Evolutionary conservation across 1,140 invertebrate genomes (phyloP).

Genomic region (Neuroterus valhalla): DNA sequence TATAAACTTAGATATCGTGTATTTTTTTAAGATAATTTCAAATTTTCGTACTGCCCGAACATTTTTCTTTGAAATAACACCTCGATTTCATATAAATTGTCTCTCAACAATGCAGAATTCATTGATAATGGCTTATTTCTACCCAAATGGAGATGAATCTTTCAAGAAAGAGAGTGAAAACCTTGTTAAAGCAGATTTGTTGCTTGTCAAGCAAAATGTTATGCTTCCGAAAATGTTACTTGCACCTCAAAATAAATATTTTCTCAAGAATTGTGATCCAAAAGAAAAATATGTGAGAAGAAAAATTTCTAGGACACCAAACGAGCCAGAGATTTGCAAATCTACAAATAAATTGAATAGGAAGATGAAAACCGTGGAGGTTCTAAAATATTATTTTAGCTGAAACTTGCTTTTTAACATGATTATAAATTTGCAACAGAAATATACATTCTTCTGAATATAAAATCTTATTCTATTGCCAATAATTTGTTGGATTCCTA

Average conservation of each 20-base stretch:
- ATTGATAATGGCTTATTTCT: slow-evolving; percentile 2
- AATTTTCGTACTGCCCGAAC: background rate
- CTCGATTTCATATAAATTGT: background rate
- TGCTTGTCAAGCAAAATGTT: slow-evolving; percentile 35
- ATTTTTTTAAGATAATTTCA: background rate
- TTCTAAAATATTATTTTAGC: no score
- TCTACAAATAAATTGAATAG: no score
- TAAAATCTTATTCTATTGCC: no score
- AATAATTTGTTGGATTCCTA: no score
- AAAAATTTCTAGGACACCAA: background rate
- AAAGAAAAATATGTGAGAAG: background rate
- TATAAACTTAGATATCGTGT: background rate
- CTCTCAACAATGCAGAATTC: slow-evolving; percentile 1
- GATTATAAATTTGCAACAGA: no score
- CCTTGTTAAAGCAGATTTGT: slow-evolving; percentile 34
- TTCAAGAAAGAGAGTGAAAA: slow-evolving; percentile 16
- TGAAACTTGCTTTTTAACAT: no score
- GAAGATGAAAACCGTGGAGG: no score
- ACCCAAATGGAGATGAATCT: background rate
- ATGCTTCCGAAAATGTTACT: slow-evolving; percentile 37
- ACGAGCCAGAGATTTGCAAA: background rate
- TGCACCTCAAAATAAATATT: background rate
- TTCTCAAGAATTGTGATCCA: background rate
- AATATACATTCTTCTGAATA: no score
- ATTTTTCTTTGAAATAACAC: background rate